These are phyloP conservation scores for Ophiodon elongatus DNA, from an alignment of 2,113 vertebrate genomes.

Conservation along the genomic window DNA sequence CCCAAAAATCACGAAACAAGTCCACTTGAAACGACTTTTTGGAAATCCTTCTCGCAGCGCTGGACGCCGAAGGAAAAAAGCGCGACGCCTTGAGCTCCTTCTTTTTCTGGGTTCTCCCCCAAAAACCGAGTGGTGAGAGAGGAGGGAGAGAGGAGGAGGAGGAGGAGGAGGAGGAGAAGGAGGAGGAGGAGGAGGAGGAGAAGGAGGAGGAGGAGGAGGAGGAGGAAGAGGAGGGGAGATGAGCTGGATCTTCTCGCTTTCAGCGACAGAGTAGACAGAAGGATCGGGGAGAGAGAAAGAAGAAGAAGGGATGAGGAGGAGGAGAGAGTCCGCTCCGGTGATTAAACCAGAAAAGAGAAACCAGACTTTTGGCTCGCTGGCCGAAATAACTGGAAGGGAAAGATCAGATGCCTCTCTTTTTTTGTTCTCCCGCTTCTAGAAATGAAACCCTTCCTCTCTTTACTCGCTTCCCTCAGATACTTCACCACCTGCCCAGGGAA, in stretches of 20 bases:
- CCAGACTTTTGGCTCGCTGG: constrained; percentile 39
- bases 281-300: not conserved
- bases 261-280: constrained; percentile 6
- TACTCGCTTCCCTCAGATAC: constrained; percentile 29
- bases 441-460: constrained; percentile 15
- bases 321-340: constrained; percentile 30
- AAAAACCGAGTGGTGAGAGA: not conserved
- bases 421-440: not conserved
- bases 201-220: not conserved
- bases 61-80: not conserved
- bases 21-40: constrained; percentile 52
- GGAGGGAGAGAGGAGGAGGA: not conserved
- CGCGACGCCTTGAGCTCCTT: constrained; percentile 31
- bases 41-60: constrained; percentile 23
- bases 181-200: not conserved
- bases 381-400: constrained; percentile 15
- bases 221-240: not conserved
- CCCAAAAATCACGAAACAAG: constrained; percentile 11
- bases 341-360: constrained; percentile 37
- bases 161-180: not conserved
- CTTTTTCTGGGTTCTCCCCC: constrained; percentile 40
- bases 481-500: constrained; percentile 48
- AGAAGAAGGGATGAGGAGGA: not conserved
- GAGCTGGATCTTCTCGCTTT: not conserved
- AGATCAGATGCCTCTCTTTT: constrained; percentile 2